These are phyloP conservation scores for Lordiphosa andalusiaca DNA, from an alignment of 2,888 invertebrate species.

Conservation along the genomic window DNA sequence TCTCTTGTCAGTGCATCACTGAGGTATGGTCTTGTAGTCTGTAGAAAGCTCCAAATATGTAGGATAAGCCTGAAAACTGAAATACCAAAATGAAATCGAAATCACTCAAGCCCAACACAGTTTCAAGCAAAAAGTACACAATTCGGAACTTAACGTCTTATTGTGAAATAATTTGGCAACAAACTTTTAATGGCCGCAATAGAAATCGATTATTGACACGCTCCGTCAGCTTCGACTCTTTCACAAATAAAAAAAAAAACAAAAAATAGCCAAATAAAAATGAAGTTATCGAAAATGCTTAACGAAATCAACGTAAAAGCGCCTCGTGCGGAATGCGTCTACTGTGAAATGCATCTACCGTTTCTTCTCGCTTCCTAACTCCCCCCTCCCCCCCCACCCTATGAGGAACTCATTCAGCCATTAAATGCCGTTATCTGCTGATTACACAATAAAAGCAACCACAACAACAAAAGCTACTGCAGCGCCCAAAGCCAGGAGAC, in stretches of 20 bases:
- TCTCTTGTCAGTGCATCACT: too few relatives aligned
- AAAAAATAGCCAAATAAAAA: slow-evolving; percentile 51
- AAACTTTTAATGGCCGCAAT: slow-evolving; percentile 34
- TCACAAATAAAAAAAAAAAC: too few relatives aligned
- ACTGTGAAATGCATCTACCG: slow-evolving; percentile 44
- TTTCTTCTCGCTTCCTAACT: slow-evolving; percentile 11
- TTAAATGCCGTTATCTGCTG: slow-evolving; percentile 79
- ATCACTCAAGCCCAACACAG: slow-evolving; percentile 18
- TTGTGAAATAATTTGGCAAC: slow-evolving; percentile 47
- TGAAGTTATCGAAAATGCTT: slow-evolving; percentile 62
- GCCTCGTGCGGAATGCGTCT: slow-evolving; percentile 61
- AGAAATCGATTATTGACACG: slow-evolving; percentile 45
- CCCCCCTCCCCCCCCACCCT: not conserved
- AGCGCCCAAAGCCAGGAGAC: slow-evolving; percentile 59
- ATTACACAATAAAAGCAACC: slow-evolving; percentile 77
- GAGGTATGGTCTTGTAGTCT: too few relatives aligned
- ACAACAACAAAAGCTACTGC: slow-evolving; percentile 34
- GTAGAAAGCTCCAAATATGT: too few relatives aligned
- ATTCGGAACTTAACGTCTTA: slow-evolving; percentile 31
- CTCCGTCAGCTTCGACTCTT: slow-evolving; percentile 21
- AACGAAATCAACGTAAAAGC: slow-evolving; percentile 33
- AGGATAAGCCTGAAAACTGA: too few relatives aligned
- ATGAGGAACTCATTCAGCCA: slow-evolving; percentile 76
- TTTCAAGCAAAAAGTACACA: slow-evolving; percentile 24
- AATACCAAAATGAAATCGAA: slow-evolving; percentile 29